Conservation (phyloP, 2,888 invertebrate genomes). For the Nephrotoma appendiculata region DNA sequence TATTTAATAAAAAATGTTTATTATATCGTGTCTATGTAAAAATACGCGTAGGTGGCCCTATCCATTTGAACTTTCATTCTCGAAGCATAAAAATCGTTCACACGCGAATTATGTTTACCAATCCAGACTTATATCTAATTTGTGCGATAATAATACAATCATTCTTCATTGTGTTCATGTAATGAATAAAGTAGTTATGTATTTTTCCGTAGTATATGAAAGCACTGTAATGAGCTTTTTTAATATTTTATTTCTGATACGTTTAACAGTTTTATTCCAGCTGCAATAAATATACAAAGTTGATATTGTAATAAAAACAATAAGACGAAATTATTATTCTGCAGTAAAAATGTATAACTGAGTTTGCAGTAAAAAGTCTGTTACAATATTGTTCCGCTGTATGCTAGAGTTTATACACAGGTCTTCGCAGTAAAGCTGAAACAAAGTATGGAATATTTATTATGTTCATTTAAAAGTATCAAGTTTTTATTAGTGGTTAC, state of each 20-base stretch:
- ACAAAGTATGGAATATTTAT: neutral
- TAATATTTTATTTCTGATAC: neutral
- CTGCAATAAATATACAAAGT: neutral
- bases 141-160: neutral
- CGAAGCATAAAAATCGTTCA: neutral
- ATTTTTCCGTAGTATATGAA: neutral
- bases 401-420: neutral
- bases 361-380: neutral
- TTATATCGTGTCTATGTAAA: too few relatives aligned
- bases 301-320: neutral
- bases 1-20: too few relatives aligned
- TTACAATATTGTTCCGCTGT: neutral
- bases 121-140: neutral
- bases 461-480: neutral
- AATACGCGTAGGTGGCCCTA: too few relatives aligned
- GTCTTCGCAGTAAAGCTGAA: neutral
- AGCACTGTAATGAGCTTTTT: neutral
- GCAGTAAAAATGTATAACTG: neutral
- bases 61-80: too few relatives aligned
- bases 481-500: neutral
- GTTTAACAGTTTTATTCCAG: neutral
- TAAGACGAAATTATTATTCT: neutral
- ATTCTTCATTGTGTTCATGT: neutral
- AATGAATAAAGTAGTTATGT: neutral
- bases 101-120: neutral